Percentiles rank a stretch among this genome's conserved stretches.
Evolutionary conservation across 1,140 invertebrate species (phyloP).

Genomic region (Panonychus citri): DNA sequence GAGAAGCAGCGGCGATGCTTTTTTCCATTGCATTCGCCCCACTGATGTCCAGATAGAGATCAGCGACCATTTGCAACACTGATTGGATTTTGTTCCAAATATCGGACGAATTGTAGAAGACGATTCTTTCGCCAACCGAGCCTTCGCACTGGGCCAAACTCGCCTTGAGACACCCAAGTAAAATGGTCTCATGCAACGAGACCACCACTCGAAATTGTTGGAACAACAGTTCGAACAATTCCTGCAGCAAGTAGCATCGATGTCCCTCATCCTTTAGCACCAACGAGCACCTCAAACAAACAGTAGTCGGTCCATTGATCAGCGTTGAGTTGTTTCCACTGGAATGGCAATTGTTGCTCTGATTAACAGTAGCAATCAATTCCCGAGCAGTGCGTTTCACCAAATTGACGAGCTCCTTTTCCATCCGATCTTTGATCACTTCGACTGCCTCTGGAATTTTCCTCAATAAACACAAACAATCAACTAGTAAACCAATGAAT

Average conservation of each 20-base stretch:
- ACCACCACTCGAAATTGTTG: slow-evolving; percentile 47
- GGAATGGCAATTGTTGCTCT: not conserved
- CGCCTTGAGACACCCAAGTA: slow-evolving; percentile 18
- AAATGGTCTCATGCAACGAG: slow-evolving; percentile 36
- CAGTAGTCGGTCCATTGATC: not conserved
- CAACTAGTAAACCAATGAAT: slow-evolving; percentile 55
- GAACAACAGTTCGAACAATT: slow-evolving; percentile 33
- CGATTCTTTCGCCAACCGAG: not conserved
- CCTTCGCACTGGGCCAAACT: not conserved
- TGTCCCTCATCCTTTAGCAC: not conserved
- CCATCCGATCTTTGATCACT: slow-evolving; percentile 51
- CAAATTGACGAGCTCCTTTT: slow-evolving; percentile 48
- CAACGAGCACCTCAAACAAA: not conserved
- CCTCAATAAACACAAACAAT: slow-evolving; percentile 57
- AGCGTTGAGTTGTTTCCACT: not conserved
- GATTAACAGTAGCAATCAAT: slow-evolving; percentile 35
- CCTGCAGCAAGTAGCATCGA: slow-evolving; percentile 19
- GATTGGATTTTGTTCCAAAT: slow-evolving; percentile 70
- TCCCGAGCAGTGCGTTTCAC: slow-evolving; percentile 49
- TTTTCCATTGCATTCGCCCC: not conserved
- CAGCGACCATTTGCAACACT: slow-evolving; percentile 30
- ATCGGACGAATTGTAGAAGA: slow-evolving; percentile 45
- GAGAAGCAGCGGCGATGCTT: not conserved
- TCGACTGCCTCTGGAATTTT: slow-evolving; percentile 61
- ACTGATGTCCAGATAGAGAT: slow-evolving; percentile 8